Percentiles rank a stretch among this genome's conserved stretches.
Conservation (phyloP, 2,888 invertebrate genomes). For the Netelia inedita region DNA sequence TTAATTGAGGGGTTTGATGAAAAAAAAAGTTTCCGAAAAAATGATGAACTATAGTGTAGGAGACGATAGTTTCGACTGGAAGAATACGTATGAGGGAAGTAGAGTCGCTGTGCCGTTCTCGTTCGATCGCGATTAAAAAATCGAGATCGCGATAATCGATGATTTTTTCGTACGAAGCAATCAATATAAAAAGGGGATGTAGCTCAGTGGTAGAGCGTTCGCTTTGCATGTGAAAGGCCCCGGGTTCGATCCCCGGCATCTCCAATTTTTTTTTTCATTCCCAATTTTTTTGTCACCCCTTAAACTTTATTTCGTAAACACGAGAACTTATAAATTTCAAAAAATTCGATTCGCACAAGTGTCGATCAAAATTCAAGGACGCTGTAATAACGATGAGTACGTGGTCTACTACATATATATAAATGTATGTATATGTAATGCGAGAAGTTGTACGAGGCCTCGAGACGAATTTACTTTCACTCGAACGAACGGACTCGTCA, state of each 20-base stretch:
- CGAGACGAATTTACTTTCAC: constrained; percentile 75
- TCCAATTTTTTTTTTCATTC: constrained; percentile 87
- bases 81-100: too few relatives aligned
- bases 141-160: constrained; percentile 30
- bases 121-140: not conserved
- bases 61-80: too few relatives aligned
- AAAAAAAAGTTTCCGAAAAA: not conserved
- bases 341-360: not conserved
- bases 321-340: not conserved
- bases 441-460: constrained; percentile 32
- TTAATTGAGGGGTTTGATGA: constrained; percentile 36
- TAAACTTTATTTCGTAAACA: not conserved
- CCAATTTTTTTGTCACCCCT: not conserved
- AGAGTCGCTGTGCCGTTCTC: too few relatives aligned
- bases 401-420: not conserved
- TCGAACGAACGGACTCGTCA: constrained; percentile 67
- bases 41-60: not conserved
- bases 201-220: constrained; percentile 99
- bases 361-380: too few relatives aligned
- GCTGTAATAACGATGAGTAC: not conserved
- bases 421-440: constrained; percentile 72
- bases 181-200: constrained; percentile 88
- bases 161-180: not conserved
- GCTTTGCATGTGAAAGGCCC: constrained; percentile 99
- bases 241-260: constrained; percentile 99